These are phyloP conservation scores for Eurosta solidaginis DNA, from an alignment of 1,140 invertebrate species.

Conservation along the genomic window DNA sequence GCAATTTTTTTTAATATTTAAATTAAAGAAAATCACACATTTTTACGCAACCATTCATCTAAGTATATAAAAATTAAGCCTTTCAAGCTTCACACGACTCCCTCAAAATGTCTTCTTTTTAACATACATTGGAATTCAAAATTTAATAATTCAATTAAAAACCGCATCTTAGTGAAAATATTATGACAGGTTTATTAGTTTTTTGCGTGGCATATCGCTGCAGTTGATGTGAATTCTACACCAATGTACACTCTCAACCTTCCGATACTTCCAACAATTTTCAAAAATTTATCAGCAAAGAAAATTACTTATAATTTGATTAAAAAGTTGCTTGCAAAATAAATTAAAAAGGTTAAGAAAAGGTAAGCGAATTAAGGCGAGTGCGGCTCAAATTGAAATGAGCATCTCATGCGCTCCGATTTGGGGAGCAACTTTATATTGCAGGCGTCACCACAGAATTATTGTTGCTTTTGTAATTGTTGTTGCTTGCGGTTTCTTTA, in stretches of 20 bases:
- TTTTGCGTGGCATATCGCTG: background rate
- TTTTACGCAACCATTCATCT: background rate
- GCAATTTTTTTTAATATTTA: no score
- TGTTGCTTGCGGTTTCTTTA: slow-evolving; percentile 21
- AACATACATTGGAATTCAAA: background rate
- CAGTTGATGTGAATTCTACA: background rate
- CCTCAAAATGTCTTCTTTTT: background rate
- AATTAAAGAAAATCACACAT: background rate
- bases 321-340: slow-evolving; percentile 58
- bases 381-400: background rate
- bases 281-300: slow-evolving; percentile 55
- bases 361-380: background rate
- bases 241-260: background rate
- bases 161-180: slow-evolving; percentile 6
- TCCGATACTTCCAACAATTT: slow-evolving; percentile 34
- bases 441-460: slow-evolving; percentile 2
- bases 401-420: background rate
- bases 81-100: background rate
- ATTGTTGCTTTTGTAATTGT: background rate
- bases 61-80: background rate
- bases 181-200: slow-evolving; percentile 13
- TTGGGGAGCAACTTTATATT: slow-evolving; percentile 27
- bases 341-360: slow-evolving; percentile 30
- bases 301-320: slow-evolving; percentile 59
- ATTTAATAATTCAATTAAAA: slow-evolving; percentile 32